Percentiles rank a stretch among this genome's conserved stretches.
These are phyloP conservation scores for Trypoxylon attenuatum DNA, from an alignment of 2,888 invertebrate species.

Conservation along the genomic window DNA sequence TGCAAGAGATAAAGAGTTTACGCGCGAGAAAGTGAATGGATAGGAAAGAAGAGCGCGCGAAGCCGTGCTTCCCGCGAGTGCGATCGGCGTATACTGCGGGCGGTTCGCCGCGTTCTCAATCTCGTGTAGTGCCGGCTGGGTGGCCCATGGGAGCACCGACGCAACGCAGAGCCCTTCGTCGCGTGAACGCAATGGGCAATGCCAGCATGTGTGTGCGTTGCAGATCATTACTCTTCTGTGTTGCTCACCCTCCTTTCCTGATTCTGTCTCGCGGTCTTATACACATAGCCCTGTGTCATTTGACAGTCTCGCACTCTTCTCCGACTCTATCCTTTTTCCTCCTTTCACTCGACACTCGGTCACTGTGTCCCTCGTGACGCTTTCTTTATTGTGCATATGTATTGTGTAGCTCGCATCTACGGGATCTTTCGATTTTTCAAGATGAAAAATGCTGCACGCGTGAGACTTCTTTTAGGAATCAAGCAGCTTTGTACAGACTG, in stretches of 20 bases:
- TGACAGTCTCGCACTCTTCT: constrained; percentile 5
- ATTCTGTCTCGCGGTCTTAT: constrained; percentile 1
- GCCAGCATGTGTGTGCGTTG: constrained; percentile 27
- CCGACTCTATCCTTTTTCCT: constrained; percentile 19
- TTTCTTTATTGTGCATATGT: constrained; percentile 10
- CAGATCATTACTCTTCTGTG: constrained; percentile 10
- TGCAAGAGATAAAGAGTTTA: too few relatives aligned
- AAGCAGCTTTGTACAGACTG: too few relatives aligned
- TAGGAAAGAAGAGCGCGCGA: constrained; percentile 25
- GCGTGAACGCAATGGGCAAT: constrained; percentile 10
- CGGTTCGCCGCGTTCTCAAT: constrained; percentile 18
- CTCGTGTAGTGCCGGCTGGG: constrained; percentile 27
- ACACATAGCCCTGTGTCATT: neutral
- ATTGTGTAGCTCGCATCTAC: too few relatives aligned
- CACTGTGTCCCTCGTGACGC: constrained; percentile 2
- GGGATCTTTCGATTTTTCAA: too few relatives aligned
- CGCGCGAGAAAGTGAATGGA: too few relatives aligned
- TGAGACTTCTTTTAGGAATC: too few relatives aligned
- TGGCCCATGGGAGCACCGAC: constrained; percentile 34
- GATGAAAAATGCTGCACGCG: too few relatives aligned
- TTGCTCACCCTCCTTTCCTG: neutral
- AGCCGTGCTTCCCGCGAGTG: constrained; percentile 36
- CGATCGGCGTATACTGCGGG: constrained; percentile 24
- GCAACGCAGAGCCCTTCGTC: constrained; percentile 41
- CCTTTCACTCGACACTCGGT: constrained; percentile 31